Percentiles rank a stretch among this genome's conserved stretches.
These are phyloP conservation scores for Acanthosepion esculentum DNA, from an alignment of 2,888 invertebrate genomes.

Conservation along the genomic window DNA sequence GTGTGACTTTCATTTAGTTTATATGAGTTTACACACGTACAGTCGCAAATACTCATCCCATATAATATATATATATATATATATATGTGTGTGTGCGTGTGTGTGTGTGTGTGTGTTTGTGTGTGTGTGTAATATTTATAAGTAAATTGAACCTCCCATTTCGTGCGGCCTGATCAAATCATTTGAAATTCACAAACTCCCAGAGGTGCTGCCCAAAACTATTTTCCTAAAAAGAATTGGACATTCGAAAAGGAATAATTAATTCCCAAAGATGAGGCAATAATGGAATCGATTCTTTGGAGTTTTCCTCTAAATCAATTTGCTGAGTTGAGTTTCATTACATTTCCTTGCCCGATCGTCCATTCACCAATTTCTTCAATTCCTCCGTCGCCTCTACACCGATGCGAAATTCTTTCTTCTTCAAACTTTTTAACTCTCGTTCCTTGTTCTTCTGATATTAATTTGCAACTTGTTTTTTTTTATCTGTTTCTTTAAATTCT, in stretches of 20 bases:
- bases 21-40: not conserved
- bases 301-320: not conserved
- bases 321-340: not conserved
- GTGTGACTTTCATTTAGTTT: not conserved
- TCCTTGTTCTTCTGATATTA: not conserved
- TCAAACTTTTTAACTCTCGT: not conserved
- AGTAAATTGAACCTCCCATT: not conserved
- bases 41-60: not conserved
- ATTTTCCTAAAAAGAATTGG: not conserved
- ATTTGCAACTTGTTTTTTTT: not conserved
- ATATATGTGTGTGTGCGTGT: not conserved
- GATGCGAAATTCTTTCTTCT: not conserved
- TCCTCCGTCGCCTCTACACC: not conserved
- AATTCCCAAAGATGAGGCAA: conserved; percentile 15
- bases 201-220: not conserved
- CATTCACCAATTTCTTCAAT: not conserved
- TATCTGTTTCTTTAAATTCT: not conserved
- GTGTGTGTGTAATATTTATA: not conserved
- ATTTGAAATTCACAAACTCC: not conserved
- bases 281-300: conserved; percentile 6
- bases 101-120: no score
- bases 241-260: conserved; percentile 9
- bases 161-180: not conserved
- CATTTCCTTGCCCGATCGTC: not conserved
- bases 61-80: not conserved